Conservation (phyloP, 2,888 invertebrate species). For the Tipula unca region DNA sequence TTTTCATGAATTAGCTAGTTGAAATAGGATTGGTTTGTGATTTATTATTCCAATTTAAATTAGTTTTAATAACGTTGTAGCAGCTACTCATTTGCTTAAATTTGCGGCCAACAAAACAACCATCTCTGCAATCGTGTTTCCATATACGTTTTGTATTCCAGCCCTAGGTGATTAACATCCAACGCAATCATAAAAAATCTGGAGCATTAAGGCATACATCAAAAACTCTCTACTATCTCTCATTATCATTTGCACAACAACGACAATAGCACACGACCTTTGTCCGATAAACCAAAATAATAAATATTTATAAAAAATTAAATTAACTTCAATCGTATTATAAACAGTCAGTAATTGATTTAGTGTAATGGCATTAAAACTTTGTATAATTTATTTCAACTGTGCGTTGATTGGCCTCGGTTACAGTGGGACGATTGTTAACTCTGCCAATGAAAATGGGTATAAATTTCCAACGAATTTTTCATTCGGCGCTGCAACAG, state of each 20-base stretch:
- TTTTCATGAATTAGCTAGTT: no score
- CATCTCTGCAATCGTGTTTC: no score
- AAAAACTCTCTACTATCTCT: not conserved
- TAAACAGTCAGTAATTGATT: not conserved
- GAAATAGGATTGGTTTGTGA: no score
- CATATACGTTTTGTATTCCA: no score
- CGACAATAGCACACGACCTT: not conserved
- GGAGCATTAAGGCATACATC: not conserved
- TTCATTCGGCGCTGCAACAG: constrained; percentile 21
- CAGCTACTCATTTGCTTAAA: no score
- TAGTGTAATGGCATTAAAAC: not conserved
- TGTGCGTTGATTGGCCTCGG: not conserved
- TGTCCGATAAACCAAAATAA: not conserved
- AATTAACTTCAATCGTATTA: not conserved
- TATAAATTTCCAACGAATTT: constrained; percentile 43
- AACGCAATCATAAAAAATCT: not conserved
- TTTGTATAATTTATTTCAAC: not conserved
- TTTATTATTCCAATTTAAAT: no score
- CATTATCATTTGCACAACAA: not conserved
- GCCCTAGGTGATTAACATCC: no score
- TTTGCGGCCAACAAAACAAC: no score
- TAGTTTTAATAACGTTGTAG: no score
- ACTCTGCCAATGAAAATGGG: not conserved
- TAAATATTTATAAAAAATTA: not conserved
- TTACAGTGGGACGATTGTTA: not conserved